phyloP scores from a whole-genome alignment of 2,888 invertebrate genomes.

The Mechanitis mazaeus region DNA sequence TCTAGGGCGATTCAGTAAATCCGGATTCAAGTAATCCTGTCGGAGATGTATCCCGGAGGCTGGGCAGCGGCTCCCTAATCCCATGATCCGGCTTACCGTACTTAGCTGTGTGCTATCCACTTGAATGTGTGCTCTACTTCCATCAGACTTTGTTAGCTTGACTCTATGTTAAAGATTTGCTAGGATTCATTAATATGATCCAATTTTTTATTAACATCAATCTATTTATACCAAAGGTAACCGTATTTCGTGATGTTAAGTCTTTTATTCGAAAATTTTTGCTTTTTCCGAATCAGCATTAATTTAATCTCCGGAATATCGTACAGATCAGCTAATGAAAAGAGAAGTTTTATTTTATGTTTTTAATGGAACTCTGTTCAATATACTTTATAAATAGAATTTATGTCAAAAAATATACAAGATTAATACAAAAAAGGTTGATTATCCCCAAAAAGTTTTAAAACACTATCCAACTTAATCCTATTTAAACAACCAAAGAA shows the following conservation, averaged over 20 bases:
- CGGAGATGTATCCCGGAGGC: slow-evolving; percentile 66
- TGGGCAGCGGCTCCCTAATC: slow-evolving; percentile 73
- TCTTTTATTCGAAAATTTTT: neutral
- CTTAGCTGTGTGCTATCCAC: slow-evolving; percentile 28
- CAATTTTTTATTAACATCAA: neutral
- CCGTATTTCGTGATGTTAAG: neutral
- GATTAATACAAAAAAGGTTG: no score
- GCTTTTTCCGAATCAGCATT: neutral
- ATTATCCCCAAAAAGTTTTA: no score
- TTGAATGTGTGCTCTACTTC: slow-evolving; percentile 5
- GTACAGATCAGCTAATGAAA: neutral
- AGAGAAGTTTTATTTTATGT: neutral
- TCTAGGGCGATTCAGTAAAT: slow-evolving; percentile 53
- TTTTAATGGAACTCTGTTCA: neutral
- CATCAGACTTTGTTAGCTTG: slow-evolving; percentile 9
- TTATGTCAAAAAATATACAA: no score
- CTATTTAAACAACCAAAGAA: neutral
- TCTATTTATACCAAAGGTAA: neutral
- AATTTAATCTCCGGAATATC: neutral
- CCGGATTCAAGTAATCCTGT: slow-evolving; percentile 69
- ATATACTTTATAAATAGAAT: neutral
- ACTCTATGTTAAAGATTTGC: neutral
- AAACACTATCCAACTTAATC: neutral
- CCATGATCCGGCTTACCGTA: slow-evolving; percentile 62
- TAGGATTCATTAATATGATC: neutral